Conservation (phyloP, 2,113 vertebrate species). For the Podocnemis expansa region DNA sequence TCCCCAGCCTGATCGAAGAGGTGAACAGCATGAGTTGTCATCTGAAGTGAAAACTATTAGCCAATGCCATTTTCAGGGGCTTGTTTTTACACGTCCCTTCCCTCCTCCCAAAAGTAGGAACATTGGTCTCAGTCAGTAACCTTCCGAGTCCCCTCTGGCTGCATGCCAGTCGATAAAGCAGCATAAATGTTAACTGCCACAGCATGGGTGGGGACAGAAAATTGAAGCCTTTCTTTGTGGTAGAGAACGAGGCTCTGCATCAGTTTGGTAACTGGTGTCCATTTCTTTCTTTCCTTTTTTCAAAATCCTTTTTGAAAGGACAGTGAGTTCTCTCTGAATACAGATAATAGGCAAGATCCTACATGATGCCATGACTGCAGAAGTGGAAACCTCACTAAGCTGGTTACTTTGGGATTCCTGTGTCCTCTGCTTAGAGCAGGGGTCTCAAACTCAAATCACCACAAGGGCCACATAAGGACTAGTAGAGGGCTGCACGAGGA, state of each 20-base stretch:
- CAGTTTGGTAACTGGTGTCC: constrained; percentile 5
- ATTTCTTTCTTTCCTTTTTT: background rate
- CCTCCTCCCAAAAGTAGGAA: background rate
- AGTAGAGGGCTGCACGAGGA: too few relatives aligned
- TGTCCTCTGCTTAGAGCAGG: background rate
- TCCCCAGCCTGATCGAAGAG: background rate
- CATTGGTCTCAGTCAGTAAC: background rate
- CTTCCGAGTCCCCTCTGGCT: background rate
- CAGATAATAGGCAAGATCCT: background rate
- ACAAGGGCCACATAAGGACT: too few relatives aligned
- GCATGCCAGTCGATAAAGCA: constrained; percentile 3
- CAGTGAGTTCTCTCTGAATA: background rate
- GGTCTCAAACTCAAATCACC: too few relatives aligned
- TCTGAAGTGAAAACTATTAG: background rate
- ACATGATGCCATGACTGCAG: background rate
- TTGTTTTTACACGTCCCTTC: background rate
- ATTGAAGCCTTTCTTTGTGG: background rate
- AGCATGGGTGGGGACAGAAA: background rate
- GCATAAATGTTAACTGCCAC: background rate
- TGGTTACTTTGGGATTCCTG: background rate
- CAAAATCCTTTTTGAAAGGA: background rate
- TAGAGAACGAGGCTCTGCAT: background rate
- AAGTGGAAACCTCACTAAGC: background rate
- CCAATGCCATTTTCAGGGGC: background rate
- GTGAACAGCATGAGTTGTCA: background rate